A percentile compares a stretch with the other conserved stretches of the same genome.
phyloP scores from a whole-genome alignment of 2,113 vertebrate species.

The Myocastor coypus region DNA sequence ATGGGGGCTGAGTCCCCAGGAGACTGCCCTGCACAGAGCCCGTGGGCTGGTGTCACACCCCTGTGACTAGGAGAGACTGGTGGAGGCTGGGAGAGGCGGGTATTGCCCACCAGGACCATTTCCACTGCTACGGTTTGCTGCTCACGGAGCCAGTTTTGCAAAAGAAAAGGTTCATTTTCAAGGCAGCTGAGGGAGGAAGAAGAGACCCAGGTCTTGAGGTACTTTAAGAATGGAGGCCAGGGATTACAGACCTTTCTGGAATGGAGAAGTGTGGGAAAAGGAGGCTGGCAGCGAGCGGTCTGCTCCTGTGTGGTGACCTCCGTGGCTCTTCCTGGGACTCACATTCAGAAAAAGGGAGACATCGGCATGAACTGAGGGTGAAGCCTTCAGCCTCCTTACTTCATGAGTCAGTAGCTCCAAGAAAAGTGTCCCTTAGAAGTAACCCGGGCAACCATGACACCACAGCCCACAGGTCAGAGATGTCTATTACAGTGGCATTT shows the following conservation, averaged over 20 bases:
- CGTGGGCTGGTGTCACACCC: accelerated
- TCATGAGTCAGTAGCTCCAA: background rate
- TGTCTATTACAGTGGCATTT: background rate
- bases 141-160: background rate
- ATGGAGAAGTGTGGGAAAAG: background rate
- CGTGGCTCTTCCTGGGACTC: background rate
- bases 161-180: background rate
- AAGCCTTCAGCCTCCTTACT: background rate
- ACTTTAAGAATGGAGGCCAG: background rate
- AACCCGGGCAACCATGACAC: background rate
- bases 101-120: background rate
- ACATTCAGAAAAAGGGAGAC: background rate
- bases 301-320: no score
- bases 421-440: background rate
- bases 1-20: background rate
- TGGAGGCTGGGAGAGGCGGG: background rate
- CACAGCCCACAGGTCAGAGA: background rate
- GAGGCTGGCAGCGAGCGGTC: background rate
- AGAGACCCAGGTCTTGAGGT: background rate
- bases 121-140: background rate
- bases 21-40: background rate
- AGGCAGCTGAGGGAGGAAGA: background rate
- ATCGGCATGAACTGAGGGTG: background rate
- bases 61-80: background rate
- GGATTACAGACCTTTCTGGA: background rate